These are phyloP conservation scores for Melopsittacus undulatus DNA, from an alignment of 2,797 vertebrate species.

Conservation along the genomic window DNA sequence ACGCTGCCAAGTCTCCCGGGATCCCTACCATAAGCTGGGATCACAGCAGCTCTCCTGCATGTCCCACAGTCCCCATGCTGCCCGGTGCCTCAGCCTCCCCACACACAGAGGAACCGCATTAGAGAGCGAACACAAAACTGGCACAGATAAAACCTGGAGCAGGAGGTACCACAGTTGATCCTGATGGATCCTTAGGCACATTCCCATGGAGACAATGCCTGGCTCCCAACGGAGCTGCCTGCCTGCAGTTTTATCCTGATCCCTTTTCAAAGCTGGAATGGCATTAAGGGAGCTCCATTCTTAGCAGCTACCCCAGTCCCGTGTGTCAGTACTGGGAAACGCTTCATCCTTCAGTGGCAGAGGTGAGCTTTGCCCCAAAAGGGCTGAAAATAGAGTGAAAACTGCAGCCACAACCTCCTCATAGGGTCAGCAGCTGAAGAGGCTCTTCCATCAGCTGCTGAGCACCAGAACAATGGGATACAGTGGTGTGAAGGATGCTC, in stretches of 20 bases:
- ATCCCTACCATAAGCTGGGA: background rate
- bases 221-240: background rate
- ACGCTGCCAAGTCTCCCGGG: background rate
- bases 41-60: background rate
- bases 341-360: background rate
- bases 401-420: background rate
- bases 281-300: background rate
- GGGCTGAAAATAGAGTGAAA: background rate
- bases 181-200: background rate
- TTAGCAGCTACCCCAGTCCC: background rate
- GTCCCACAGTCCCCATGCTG: background rate
- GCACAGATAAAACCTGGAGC: background rate
- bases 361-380: background rate
- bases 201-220: conserved; percentile 16
- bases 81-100: background rate
- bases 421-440: fast-evolving
- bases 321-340: background rate
- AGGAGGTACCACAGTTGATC: fast-evolving
- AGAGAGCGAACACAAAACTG: background rate
- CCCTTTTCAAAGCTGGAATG: conserved; percentile 7
- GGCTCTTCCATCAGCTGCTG: background rate
- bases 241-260: conserved; percentile 10
- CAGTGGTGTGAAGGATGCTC: background rate
- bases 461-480: background rate
- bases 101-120: fast-evolving